Percentiles rank a stretch among this genome's conserved stretches.
These are phyloP conservation scores for Amyelois transitella DNA, from an alignment of 1,140 invertebrate genomes.

Conservation along the genomic window DNA sequence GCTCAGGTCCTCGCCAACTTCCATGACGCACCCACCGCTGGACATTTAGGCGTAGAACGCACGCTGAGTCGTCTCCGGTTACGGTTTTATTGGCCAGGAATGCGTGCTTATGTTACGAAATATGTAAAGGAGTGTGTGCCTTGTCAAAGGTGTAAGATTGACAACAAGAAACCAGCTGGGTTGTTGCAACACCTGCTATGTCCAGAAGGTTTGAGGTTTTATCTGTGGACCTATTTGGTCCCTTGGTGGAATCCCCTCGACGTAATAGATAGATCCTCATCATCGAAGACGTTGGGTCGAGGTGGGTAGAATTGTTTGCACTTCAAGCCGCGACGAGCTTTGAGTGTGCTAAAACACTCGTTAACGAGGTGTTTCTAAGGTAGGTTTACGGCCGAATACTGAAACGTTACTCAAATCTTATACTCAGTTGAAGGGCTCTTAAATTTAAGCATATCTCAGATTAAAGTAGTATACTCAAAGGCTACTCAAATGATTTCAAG, in stretches of 20 bases:
- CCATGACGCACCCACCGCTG: slow-evolving; percentile 35
- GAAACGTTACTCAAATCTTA: no score
- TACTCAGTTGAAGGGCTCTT: no score
- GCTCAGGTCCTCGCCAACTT: slow-evolving; percentile 15
- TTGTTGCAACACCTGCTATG: slow-evolving; percentile 14
- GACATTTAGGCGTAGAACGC: slow-evolving; percentile 31
- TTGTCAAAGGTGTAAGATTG: slow-evolving; percentile 19
- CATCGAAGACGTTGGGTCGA: slow-evolving; percentile 3
- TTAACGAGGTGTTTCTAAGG: slow-evolving; percentile 8
- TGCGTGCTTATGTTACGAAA: slow-evolving; percentile 20
- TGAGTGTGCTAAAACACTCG: not conserved
- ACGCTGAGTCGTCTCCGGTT: slow-evolving; percentile 10
- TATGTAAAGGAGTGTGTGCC: slow-evolving; percentile 19
- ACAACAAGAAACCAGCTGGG: slow-evolving; percentile 17
- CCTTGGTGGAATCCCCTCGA: not conserved
- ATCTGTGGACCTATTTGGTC: slow-evolving; percentile 19
- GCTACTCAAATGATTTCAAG: no score
- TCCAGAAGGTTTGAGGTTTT: slow-evolving; percentile 16
- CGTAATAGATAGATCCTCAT: slow-evolving; percentile 8
- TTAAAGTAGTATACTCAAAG: no score
- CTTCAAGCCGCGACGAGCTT: not conserved
- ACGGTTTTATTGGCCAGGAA: slow-evolving; percentile 30
- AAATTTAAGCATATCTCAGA: no score
- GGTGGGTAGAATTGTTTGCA: slow-evolving; percentile 13
- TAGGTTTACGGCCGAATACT: no score